Evolutionary conservation across 1,140 invertebrate genomes (phyloP).

Genomic region (Drosophila nasuta): DNA sequence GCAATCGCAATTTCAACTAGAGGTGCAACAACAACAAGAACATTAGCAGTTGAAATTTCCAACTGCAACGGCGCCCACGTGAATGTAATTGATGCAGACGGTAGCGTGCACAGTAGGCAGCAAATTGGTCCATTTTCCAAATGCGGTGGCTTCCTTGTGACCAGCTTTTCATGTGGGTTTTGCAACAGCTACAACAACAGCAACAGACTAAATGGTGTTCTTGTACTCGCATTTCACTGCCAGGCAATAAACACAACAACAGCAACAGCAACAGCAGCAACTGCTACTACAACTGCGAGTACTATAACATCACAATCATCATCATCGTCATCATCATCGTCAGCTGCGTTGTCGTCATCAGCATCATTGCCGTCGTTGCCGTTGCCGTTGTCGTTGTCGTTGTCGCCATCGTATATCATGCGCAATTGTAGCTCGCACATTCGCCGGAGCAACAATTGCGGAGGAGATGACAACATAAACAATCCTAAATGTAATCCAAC

Average conservation of each 20-base stretch:
- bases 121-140: conserved; percentile 83
- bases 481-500: conserved; percentile 84
- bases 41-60: conserved; percentile 36
- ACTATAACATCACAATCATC: neutral
- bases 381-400: conserved; percentile 45
- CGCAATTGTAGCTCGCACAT: conserved; percentile 68
- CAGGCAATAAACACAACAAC: conserved; percentile 37
- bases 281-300: conserved; percentile 30
- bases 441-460: conserved; percentile 73
- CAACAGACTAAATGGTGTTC: conserved; percentile 64
- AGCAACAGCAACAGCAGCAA: conserved; percentile 42
- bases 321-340: conserved; percentile 30
- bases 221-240: conserved; percentile 60
- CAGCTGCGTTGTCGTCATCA: conserved; percentile 40
- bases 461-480: conserved; percentile 83
- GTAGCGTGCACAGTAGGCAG: conserved; percentile 73
- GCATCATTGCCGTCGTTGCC: conserved; percentile 12
- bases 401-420: conserved; percentile 82
- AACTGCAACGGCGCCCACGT: conserved; percentile 57
- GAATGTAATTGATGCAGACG: conserved; percentile 42
- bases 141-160: conserved; percentile 70
- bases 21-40: conserved; percentile 32
- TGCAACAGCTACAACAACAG: conserved; percentile 52
- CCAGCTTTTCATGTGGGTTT: conserved; percentile 59
- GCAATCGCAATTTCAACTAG: conserved; percentile 25